Base-by-base conservation (phyloP, 1,140 invertebrate species). In the Brachionus paranguensis region DNA sequence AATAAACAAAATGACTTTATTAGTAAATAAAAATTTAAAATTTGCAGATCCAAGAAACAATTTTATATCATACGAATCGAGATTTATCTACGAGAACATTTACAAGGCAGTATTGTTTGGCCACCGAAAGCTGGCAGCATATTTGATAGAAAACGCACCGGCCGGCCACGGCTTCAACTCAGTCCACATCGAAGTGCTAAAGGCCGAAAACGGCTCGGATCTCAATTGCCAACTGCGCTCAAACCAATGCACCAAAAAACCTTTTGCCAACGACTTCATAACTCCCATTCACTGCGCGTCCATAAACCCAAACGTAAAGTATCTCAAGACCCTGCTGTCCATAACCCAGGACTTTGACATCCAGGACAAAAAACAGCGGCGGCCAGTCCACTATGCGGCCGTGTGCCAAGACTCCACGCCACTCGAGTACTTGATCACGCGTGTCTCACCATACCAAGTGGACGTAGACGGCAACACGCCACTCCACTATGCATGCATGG, bases 201-300 rank as follows among this genome's bases (percentile, higher is more conserved):
- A 65, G 8, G 70, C 55, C n/a, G 64, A 55, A 29, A 50, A 83
- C n/a, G 50, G 70, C 11, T 37, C 29, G 0, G 78, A 60, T 29
- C 24, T 85, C n/a, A 33, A 45, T 24, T 50, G 43, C 37, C 20
- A 55, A 55, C n/a, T 68, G 37, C 85, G 33, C 1, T 17, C 72
- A 41, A 83, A 41, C 76, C 65, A 24, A 53, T 84, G 55, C 41
- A 37, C 33, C 24, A 89, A 89, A 29, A 83, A 89, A 14, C 70
- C 86, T 20, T 87, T 86, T 85, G 87, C 88, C 50, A 88, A 87
- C 65, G 87, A 90, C 20, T 83, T 90, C 87, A 88, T 91, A 12
- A 91, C 91, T 17, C 91, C 91, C 6, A 83, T 92, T 3, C 91
- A 92, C 86, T 91, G 90, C 86, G 91, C 91, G 27, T 89, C 89